These are phyloP conservation scores for Hexactinellida sp. DNA, from an alignment of 37 sponge, comb jelly and placozoan species.

Conservation along the genomic window DNA sequence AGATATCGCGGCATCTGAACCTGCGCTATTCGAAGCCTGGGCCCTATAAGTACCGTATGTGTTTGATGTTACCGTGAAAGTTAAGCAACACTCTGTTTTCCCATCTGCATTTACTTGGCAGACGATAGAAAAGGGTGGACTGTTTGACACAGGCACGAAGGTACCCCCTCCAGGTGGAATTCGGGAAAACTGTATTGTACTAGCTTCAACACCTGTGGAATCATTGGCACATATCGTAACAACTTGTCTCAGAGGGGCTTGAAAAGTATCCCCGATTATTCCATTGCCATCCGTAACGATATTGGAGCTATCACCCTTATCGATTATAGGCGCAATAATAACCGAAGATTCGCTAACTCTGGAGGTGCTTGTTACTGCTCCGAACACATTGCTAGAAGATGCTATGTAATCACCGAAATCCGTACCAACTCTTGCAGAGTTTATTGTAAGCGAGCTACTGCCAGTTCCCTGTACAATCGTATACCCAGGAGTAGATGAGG, in stretches of 20 bases:
- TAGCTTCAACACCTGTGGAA: not conserved
- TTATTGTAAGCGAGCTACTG: not conserved
- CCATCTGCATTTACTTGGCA: not conserved
- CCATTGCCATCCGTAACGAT: not conserved
- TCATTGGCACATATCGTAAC: not conserved
- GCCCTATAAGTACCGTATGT: not conserved
- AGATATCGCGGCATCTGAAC: not conserved
- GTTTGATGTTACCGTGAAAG: not conserved
- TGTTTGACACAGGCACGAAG: not conserved
- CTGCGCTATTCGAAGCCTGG: not conserved
- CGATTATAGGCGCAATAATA: not conserved
- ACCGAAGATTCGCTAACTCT: not conserved
- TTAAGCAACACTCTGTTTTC: not conserved
- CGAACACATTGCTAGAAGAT: not conserved
- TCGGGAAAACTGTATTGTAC: not conserved
- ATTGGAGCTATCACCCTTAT: not conserved
- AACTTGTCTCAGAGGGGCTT: not conserved
- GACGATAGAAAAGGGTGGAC: not conserved
- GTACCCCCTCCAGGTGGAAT: not conserved
- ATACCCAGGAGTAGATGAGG: not conserved
- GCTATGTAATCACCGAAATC: not conserved
- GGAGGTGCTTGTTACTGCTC: not conserved
- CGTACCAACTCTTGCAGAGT: not conserved
- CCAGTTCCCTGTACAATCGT: not conserved
- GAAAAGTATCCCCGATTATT: not conserved